Conservation (phyloP, 2,113 vertebrate species). For the Limanda limanda region DNA sequence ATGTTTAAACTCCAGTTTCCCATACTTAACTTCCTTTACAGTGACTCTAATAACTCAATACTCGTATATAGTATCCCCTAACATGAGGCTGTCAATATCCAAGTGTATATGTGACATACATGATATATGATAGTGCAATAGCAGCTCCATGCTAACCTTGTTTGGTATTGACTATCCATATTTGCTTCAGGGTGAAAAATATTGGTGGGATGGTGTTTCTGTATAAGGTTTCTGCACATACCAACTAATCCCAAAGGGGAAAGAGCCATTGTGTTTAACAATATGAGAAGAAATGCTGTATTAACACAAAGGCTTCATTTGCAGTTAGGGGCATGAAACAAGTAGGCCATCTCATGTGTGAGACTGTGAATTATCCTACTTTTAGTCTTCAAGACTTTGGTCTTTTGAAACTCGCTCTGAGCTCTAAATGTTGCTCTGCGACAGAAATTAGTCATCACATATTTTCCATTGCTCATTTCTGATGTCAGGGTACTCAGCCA, state of each 20-base stretch:
- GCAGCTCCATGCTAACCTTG: slow-evolving; percentile 61
- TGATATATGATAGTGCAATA: slow-evolving; percentile 70
- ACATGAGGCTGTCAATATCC: slow-evolving; percentile 70
- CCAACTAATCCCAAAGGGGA: slow-evolving; percentile 53
- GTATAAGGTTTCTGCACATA: slow-evolving; percentile 60
- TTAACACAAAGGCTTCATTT: slow-evolving; percentile 19
- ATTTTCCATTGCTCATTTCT: slow-evolving; percentile 47
- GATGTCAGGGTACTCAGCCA: slow-evolving; percentile 37
- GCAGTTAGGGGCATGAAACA: slow-evolving; percentile 39
- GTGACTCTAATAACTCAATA: slow-evolving; percentile 51
- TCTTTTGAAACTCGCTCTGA: slow-evolving; percentile 30
- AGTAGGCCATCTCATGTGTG: slow-evolving; percentile 7
- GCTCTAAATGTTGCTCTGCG: slow-evolving; percentile 32
- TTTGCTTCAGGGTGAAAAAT: slow-evolving; percentile 47
- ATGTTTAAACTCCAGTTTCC: slow-evolving; percentile 65
- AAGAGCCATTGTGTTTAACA: slow-evolving; percentile 29
- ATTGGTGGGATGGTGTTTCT: slow-evolving; percentile 47
- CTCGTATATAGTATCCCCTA: slow-evolving; percentile 53
- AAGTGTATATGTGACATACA: slow-evolving; percentile 56
- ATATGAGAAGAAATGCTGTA: slow-evolving; percentile 43
- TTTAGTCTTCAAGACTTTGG: neutral
- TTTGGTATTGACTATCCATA: slow-evolving; percentile 66
- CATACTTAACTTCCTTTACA: slow-evolving; percentile 55
- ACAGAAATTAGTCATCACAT: slow-evolving; percentile 29
- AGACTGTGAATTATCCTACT: slow-evolving; percentile 29